Conservation (phyloP, 2,113 vertebrate species). For the Pampusana beccarii region DNA sequence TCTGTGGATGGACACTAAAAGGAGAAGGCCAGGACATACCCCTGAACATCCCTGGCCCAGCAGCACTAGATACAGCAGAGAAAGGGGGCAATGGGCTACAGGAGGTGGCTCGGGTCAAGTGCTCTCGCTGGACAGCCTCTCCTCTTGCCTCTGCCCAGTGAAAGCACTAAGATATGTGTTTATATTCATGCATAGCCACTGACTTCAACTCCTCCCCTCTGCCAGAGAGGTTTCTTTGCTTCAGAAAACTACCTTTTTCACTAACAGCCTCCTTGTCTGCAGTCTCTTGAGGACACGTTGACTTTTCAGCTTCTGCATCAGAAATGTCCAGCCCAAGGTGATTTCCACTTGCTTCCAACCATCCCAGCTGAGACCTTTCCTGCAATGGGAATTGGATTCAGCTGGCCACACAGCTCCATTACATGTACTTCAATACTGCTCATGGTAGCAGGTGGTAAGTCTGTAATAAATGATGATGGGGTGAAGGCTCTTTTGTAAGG, state of each 20-base stretch:
- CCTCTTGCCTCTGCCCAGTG: neutral
- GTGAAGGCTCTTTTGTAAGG: neutral
- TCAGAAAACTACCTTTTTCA: neutral
- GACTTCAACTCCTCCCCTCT: neutral
- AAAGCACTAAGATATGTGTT: fast-evolving
- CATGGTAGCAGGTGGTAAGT: neutral
- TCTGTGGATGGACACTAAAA: neutral
- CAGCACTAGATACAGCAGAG: neutral
- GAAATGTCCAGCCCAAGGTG: neutral
- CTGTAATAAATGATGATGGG: neutral
- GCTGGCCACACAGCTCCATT: neutral
- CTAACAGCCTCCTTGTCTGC: neutral
- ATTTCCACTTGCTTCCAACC: neutral
- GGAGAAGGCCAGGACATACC: neutral
- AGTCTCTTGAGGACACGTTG: neutral
- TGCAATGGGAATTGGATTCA: neutral
- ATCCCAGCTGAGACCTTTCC: neutral
- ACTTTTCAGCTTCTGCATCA: neutral
- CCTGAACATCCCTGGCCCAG: neutral
- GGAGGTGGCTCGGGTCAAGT: neutral
- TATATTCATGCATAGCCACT: neutral
- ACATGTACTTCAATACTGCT: fast-evolving
- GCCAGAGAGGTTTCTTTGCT: neutral
- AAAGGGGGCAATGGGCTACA: neutral
- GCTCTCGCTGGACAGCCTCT: neutral